Percentiles rank a stretch among this genome's conserved stretches.
These are phyloP conservation scores for Ciconia maguari DNA, from an alignment of 2,113 vertebrate genomes.

Conservation along the genomic window DNA sequence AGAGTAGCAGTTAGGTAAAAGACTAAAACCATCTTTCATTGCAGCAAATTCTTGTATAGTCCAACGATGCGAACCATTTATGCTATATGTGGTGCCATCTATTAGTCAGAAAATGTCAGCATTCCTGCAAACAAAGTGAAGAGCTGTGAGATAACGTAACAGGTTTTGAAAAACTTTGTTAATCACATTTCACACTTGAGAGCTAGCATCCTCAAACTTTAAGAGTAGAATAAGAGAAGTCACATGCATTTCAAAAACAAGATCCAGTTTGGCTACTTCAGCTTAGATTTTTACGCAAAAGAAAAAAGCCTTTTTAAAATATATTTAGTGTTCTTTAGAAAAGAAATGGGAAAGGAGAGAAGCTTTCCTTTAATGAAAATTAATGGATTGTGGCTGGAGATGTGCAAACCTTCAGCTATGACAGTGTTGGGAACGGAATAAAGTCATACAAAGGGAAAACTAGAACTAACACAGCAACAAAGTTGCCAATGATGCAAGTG, in stretches of 20 bases:
- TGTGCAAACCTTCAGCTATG: background rate
- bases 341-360: background rate
- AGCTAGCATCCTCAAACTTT: background rate
- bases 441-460: background rate
- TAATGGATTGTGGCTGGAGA: background rate
- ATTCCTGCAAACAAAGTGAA: background rate
- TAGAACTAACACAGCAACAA: background rate
- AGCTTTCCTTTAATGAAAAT: background rate
- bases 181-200: background rate
- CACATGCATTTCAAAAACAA: background rate
- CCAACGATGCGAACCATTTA: background rate
- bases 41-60: background rate
- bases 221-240: background rate
- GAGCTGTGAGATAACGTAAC: background rate
- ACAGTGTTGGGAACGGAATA: background rate
- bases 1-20: background rate
- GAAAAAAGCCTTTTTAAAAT: background rate
- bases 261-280: background rate
- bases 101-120: background rate
- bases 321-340: background rate
- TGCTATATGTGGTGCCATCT: background rate
- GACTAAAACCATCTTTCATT: background rate
- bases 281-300: background rate
- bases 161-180: background rate
- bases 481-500: background rate